phyloP scores from a whole-genome alignment of 2,888 invertebrate species.

The Sisyra nigra region DNA sequence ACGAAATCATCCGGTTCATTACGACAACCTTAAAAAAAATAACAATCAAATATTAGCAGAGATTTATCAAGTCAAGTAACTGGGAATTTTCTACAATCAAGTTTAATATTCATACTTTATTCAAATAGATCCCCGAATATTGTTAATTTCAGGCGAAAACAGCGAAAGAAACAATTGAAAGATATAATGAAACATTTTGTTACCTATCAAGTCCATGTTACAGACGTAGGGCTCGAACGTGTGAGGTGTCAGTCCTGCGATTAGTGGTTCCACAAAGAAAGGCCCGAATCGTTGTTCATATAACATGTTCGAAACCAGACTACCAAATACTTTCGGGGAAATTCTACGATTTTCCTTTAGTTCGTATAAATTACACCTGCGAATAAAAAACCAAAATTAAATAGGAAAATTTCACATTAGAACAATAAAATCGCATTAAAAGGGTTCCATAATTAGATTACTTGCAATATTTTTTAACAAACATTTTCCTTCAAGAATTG shows the following conservation, averaged over 20 bases:
- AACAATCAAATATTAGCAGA: no score
- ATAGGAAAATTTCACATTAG: slow-evolving; percentile 1
- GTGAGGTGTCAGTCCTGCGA: slow-evolving; percentile 82
- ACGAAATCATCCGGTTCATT: slow-evolving; percentile 91
- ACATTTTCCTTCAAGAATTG: no score
- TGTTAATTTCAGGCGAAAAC: no score
- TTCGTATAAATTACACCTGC: slow-evolving; percentile 82
- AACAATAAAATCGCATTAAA: no score
- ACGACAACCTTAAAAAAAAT: slow-evolving; percentile 49
- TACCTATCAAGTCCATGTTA: slow-evolving; percentile 85
- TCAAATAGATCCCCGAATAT: no score
- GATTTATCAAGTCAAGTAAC: no score
- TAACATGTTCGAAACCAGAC: slow-evolving; percentile 86
- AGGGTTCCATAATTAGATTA: no score
- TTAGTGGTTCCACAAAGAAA: slow-evolving; percentile 92
- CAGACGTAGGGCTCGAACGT: slow-evolving; percentile 77
- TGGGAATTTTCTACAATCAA: no score
- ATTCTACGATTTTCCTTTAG: slow-evolving; percentile 84
- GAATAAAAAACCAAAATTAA: slow-evolving; percentile 13
- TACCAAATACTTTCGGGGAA: slow-evolving; percentile 77
- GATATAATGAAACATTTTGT: slow-evolving; percentile 5
- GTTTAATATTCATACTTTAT: no score
- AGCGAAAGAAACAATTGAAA: no score
- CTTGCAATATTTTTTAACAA: no score
- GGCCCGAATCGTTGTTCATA: slow-evolving; percentile 96